Evolutionary conservation across 92 coral and sea anemone species (phyloP).

Genomic region (Porites cylindrica): DNA sequence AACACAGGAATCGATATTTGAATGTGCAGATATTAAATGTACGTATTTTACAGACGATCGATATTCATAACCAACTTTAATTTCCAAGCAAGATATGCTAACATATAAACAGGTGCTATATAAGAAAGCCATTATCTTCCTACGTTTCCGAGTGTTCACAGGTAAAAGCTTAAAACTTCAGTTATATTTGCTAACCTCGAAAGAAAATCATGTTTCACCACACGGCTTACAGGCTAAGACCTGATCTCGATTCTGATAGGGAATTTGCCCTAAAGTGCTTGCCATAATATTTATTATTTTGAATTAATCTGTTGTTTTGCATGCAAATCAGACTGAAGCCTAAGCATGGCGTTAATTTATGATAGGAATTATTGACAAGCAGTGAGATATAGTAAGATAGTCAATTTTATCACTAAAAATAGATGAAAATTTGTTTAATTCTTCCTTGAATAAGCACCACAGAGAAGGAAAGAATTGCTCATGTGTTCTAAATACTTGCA

Average conservation of each 20-base stretch:
- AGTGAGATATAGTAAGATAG: not conserved
- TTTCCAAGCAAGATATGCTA: not conserved
- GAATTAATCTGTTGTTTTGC: conserved; percentile 13
- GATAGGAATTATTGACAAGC: not conserved
- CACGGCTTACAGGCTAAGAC: not conserved
- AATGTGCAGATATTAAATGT: not conserved
- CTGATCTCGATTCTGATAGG: not conserved
- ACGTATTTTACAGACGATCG: conserved; percentile 5
- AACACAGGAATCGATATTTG: not conserved
- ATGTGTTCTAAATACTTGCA: not conserved
- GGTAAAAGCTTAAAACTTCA: not conserved
- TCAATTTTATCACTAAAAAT: not conserved
- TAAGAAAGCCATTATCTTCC: not conserved
- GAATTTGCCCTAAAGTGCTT: not conserved
- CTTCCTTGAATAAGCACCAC: not conserved
- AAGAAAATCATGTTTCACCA: not conserved
- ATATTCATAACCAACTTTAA: conserved; percentile 20
- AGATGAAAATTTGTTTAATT: not conserved
- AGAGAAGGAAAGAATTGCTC: not conserved
- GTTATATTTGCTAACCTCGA: not conserved
- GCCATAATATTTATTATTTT: not conserved
- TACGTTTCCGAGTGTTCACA: not conserved
- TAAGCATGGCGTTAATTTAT: conserved; percentile 10
- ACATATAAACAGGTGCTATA: conserved; percentile 23
- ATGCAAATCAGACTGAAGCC: conserved; percentile 10